These are phyloP conservation scores for Seriola aureovittata DNA, from an alignment of 2,113 vertebrate genomes.

Conservation along the genomic window DNA sequence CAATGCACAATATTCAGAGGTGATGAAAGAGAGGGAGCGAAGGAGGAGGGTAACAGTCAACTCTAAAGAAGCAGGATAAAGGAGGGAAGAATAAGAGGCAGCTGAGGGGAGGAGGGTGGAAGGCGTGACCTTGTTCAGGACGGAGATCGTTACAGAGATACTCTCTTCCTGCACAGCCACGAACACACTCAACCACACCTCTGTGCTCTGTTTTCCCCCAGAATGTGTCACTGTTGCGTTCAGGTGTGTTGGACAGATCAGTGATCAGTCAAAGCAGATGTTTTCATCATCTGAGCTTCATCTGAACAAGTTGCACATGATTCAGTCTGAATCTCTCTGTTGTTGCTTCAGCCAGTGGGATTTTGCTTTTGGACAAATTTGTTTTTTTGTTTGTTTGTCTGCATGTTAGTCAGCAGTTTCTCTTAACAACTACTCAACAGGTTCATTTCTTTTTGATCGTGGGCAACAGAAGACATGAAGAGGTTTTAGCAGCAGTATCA, in stretches of 20 bases:
- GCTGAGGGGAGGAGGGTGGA: too few species aligned
- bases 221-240: not conserved
- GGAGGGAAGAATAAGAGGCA: too few species aligned
- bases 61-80: not conserved
- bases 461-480: too few species aligned
- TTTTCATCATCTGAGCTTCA: not conserved
- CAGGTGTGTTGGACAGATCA: not conserved
- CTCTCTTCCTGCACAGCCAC: not conserved
- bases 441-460: too few species aligned
- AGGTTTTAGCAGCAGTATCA: too few species aligned
- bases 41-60: not conserved
- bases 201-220: not conserved
- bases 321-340: not conserved
- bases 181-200: not conserved
- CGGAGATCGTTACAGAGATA: not conserved
- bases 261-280: not conserved
- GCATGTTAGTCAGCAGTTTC: too few species aligned
- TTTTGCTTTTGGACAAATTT: too few species aligned
- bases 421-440: too few species aligned
- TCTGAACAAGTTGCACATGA: too few species aligned
- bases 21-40: too few species aligned
- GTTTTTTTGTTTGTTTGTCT: too few species aligned
- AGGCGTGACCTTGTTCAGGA: not conserved
- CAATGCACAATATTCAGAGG: not conserved
- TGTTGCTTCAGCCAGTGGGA: too few species aligned